These are phyloP conservation scores for Linnaemya vulpina DNA, from an alignment of 2,888 invertebrate genomes.

Conservation along the genomic window DNA sequence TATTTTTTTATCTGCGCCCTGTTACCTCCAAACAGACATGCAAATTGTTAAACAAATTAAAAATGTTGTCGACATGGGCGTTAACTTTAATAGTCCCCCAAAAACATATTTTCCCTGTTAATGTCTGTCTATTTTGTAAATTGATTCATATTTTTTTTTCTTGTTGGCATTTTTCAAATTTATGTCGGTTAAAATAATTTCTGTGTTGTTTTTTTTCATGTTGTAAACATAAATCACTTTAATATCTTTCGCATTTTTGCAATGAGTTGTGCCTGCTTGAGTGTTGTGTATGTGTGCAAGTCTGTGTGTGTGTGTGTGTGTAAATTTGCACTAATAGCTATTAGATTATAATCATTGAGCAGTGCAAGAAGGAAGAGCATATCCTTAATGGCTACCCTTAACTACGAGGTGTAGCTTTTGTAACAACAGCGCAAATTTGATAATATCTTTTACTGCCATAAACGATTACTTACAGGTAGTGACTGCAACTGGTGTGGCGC, in stretches of 20 bases:
- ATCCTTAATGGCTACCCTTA: not conserved
- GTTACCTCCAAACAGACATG: not conserved
- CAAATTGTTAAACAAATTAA: slow-evolving; percentile 69
- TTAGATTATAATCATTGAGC: slow-evolving; percentile 56
- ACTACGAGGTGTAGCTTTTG: not conserved
- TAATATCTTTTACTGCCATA: not conserved
- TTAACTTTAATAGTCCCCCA: slow-evolving; percentile 50
- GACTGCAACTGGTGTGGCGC: not conserved
- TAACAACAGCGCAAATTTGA: not conserved
- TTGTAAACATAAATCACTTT: slow-evolving; percentile 70
- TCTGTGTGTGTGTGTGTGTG: not conserved
- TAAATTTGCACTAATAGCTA: slow-evolving; percentile 62
- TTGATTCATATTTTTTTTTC: slow-evolving; percentile 50
- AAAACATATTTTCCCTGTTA: slow-evolving; percentile 28
- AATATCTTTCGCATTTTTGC: slow-evolving; percentile 44
- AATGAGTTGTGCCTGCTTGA: not conserved
- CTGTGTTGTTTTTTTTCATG: slow-evolving; percentile 38
- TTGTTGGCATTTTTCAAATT: slow-evolving; percentile 7
- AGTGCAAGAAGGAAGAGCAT: slow-evolving; percentile 7
- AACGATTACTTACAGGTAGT: slow-evolving; percentile 1
- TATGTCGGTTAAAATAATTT: slow-evolving; percentile 27
- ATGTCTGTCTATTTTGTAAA: slow-evolving; percentile 28
- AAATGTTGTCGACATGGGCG: slow-evolving; percentile 68
- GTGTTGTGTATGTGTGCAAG: not conserved
- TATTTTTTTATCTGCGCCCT: slow-evolving; percentile 8